Evolutionary conservation across 2,888 invertebrate genomes (phyloP), one percentile per base, ranked within the genome.

Genomic region (Nephrotoma appendiculata): DNA sequence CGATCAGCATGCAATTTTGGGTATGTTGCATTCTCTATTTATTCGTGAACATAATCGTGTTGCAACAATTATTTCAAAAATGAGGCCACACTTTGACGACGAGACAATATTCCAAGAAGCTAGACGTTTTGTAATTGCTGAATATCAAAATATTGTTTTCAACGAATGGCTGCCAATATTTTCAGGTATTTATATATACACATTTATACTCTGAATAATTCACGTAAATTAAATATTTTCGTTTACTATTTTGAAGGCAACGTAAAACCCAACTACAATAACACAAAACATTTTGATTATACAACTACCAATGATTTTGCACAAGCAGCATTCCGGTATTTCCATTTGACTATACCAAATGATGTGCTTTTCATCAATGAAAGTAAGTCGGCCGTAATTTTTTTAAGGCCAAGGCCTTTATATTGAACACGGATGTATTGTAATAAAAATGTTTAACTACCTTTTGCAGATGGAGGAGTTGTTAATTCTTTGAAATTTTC

Each of bases 301-400:
- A 89, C 92, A 4, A 92, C 93, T 11, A 90, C 91, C 0, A 95
- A 95, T 88, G 96, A 95, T 89, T 97, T 96, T 90, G 93, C 96
- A 0, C 92, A 95, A 0, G 96, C 96, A 0, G 96, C 96, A 9
- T 95, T 95, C 92, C 92, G 97, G 89, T 95, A 96, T 89, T 96
- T 96, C 0, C 97, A 97, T 90, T 95, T 95, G 0, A 92, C 94
- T 42, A 85, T 86, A 19, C 87, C 87, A 7, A 52, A 84, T 11
- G 9, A 84, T 15, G 3, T 84, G 2, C 15, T 42, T 84, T 84
- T 84, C 7, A n/a, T n/a, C n/a, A 9, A 84, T 43, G 84, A 84
- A 43, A 42, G 84, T 84, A 84, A 84, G 84, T 3, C 41, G 9
- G 4, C 15, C 11, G 42, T 43, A 84, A 6, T 42, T n/a, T 83